Evolutionary conservation across 2,888 invertebrate species (phyloP).

Genomic region (Callyntrura sp.): DNA sequence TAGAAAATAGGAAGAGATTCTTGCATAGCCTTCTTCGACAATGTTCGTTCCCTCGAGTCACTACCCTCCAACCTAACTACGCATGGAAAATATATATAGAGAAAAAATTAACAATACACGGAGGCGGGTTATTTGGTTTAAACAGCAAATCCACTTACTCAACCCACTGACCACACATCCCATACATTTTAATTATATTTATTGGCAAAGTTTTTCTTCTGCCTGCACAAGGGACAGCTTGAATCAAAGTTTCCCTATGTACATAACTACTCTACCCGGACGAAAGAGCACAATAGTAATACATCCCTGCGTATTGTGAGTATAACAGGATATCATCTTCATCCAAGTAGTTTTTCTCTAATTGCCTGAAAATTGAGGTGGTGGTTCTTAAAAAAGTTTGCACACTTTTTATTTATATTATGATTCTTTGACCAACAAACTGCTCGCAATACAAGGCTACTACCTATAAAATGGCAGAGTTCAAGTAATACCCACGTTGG

Average conservation of each 20-base stretch:
- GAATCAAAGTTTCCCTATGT: constrained; percentile 45
- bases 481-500: not conserved
- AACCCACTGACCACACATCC: not conserved
- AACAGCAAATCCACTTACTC: constrained; percentile 31
- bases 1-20: not conserved
- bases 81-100: not conserved
- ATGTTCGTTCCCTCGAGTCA: not conserved
- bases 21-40: not conserved
- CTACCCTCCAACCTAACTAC: not conserved
- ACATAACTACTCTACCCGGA: not conserved
- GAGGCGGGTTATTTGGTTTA: constrained; percentile 36
- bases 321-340: not conserved
- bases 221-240: constrained; percentile 52
- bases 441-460: not conserved
- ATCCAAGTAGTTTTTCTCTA: constrained; percentile 2
- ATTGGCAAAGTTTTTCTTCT: constrained; percentile 44
- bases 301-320: not conserved
- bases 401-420: not conserved
- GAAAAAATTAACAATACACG: not conserved
- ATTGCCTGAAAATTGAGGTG: constrained; percentile 13
- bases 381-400: constrained; percentile 13
- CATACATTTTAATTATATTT: constrained; percentile 60
- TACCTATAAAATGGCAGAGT: not conserved
- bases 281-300: no score
- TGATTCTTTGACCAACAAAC: not conserved